A percentile compares a stretch with the other conserved stretches of the same genome.
Evolutionary conservation across 2,888 invertebrate genomes (phyloP).

Genomic region (Macropis europaea): DNA sequence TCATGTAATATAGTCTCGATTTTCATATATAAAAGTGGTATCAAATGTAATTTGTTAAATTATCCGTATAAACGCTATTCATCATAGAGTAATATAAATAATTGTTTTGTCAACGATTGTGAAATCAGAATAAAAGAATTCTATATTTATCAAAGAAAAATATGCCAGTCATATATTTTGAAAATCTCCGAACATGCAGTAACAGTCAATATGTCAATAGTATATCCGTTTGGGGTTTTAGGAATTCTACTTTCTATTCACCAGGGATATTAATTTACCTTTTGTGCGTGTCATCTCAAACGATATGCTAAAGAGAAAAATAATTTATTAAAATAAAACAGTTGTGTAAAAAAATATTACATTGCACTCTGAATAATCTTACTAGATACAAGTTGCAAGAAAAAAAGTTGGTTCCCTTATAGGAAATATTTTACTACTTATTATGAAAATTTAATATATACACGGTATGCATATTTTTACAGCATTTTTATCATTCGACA

Average conservation of each 20-base stretch:
- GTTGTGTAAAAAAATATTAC: conserved; percentile 7
- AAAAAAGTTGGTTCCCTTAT: conserved; percentile 41
- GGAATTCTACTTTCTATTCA: neutral
- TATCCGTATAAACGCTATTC: conserved; percentile 37
- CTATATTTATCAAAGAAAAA: conserved; percentile 46
- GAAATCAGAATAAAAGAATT: conserved; percentile 31
- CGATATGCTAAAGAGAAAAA: conserved; percentile 7
- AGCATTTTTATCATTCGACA: conserved; percentile 46
- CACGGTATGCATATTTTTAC: conserved; percentile 39
- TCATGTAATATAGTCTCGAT: conserved; percentile 51
- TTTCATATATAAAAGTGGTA: conserved; percentile 49
- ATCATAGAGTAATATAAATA: conserved; percentile 41
- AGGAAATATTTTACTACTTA: conserved; percentile 56
- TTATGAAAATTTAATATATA: conserved; percentile 56
- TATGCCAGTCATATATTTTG: conserved; percentile 26
- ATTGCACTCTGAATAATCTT: conserved; percentile 14
- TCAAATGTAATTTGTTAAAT: conserved; percentile 38
- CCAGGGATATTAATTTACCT: neutral
- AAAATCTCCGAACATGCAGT: neutral
- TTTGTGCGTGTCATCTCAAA: neutral
- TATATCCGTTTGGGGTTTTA: neutral
- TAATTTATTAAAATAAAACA: conserved; percentile 37
- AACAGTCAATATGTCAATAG: conserved; percentile 17
- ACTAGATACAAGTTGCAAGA: conserved; percentile 13
- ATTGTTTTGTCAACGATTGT: conserved; percentile 23